phyloP scores from a whole-genome alignment of 2,113 vertebrate species.

The Galeopterus variegatus region DNA sequence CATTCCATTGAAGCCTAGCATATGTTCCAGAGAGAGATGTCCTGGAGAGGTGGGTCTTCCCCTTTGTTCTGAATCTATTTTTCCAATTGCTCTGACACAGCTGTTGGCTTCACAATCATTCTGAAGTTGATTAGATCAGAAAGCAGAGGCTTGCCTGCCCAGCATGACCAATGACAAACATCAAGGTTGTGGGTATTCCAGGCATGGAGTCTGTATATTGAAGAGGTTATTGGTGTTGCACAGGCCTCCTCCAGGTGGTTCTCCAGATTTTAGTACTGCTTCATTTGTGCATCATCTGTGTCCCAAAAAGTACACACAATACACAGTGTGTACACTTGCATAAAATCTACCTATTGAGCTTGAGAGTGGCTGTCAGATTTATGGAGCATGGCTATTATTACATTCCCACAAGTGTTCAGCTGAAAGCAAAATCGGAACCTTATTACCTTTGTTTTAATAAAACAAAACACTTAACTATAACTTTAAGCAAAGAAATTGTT shows the following conservation, averaged over 20 bases:
- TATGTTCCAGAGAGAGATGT: slow-evolving; percentile 82
- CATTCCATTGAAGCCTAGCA: slow-evolving; percentile 82
- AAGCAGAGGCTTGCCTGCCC: slow-evolving; percentile 80
- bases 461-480: slow-evolving; percentile 23
- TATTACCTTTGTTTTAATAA: slow-evolving; percentile 52
- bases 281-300: slow-evolving; percentile 56
- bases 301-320: background rate
- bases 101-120: slow-evolving; percentile 84
- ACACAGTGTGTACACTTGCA: background rate
- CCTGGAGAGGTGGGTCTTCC: slow-evolving; percentile 85
- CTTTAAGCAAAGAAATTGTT: slow-evolving; percentile 33
- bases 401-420: background rate
- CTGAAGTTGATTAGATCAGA: slow-evolving; percentile 88
- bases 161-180: slow-evolving; percentile 78
- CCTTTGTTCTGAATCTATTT: slow-evolving; percentile 89
- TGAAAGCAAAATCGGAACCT: slow-evolving; percentile 25
- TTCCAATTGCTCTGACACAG: slow-evolving; percentile 85
- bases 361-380: slow-evolving; percentile 64
- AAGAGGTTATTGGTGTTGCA: slow-evolving; percentile 46
- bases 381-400: slow-evolving; percentile 23
- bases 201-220: background rate
- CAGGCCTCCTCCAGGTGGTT: slow-evolving; percentile 41
- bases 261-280: slow-evolving; percentile 62
- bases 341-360: background rate
- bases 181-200: slow-evolving; percentile 69